phyloP scores from a whole-genome alignment of 2,888 invertebrate genomes.

The Lepidocyrtinus sp. region DNA sequence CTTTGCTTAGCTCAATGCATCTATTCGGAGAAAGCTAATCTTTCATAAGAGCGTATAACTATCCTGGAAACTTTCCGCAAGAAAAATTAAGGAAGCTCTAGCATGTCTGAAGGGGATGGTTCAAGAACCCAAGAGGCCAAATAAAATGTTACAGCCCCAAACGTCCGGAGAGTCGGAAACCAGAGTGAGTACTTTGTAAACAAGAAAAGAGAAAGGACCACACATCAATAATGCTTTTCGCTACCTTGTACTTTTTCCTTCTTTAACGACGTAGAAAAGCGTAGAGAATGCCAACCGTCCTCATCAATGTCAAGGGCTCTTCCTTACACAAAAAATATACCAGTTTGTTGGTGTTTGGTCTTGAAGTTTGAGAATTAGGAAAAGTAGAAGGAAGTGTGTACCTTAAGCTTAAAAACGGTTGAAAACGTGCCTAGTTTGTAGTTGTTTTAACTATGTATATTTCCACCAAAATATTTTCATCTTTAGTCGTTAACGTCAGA shows the following conservation, averaged over 20 bases:
- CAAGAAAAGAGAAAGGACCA: neutral
- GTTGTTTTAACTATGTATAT: neutral
- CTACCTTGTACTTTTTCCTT: neutral
- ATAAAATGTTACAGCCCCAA: constrained; percentile 2
- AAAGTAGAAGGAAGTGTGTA: neutral
- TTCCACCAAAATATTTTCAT: constrained; percentile 4
- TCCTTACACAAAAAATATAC: constrained; percentile 3
- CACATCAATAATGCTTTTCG: constrained; percentile 12
- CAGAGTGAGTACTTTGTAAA: neutral
- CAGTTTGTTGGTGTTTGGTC: neutral
- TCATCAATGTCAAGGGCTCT: constrained; percentile 56
- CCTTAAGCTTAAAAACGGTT: no score
- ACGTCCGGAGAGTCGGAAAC: neutral
- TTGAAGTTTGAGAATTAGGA: neutral
- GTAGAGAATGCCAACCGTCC: constrained; percentile 29
- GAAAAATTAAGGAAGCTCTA: constrained; percentile 8
- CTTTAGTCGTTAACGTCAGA: neutral
- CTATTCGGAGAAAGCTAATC: neutral
- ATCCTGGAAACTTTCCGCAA: neutral
- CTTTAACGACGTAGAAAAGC: constrained; percentile 24
- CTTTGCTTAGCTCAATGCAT: constrained; percentile 9
- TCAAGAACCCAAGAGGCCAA: neutral
- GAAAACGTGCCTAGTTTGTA: neutral
- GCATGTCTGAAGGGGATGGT: neutral
- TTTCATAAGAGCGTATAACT: constrained; percentile 6